Percentiles rank a stretch among this genome's conserved stretches.
Conservation (phyloP, 2,113 vertebrate genomes). For the Brienomyrus longianalis region DNA sequence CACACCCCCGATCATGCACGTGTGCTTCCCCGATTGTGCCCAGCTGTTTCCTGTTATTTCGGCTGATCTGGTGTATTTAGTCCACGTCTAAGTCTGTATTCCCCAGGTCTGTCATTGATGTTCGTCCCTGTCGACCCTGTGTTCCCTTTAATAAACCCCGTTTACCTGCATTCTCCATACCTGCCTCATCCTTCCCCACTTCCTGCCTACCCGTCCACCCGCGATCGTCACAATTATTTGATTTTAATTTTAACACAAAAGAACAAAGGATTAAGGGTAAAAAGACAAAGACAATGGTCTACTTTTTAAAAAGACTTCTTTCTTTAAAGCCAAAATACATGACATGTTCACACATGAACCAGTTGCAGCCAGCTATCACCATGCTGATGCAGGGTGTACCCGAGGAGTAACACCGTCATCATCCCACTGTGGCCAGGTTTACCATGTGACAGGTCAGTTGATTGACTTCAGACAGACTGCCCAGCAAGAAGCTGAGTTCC, state of each 20-base stretch:
- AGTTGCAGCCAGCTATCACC: not conserved
- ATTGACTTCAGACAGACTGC: not conserved
- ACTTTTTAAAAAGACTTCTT: not conserved
- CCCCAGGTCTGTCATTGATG: no score
- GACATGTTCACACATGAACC: not conserved
- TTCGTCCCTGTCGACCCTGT: no score
- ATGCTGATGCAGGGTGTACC: not conserved
- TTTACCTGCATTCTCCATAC: no score
- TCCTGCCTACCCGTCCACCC: no score
- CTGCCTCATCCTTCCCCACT: no score
- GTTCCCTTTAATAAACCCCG: no score
- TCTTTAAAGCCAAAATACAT: not conserved
- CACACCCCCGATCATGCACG: no score
- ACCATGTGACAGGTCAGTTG: not conserved
- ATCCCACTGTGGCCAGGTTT: not conserved
- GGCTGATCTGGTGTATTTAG: no score
- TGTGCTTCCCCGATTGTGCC: no score
- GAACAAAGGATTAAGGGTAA: not conserved
- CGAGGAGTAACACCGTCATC: not conserved
- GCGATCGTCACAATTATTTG: not conserved
- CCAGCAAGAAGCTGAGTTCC: not conserved
- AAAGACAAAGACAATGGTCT: not conserved
- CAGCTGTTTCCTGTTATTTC: no score
- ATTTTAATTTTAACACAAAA: not conserved
- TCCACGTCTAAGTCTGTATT: no score